A percentile compares a stretch with the other conserved stretches of the same genome.
These are phyloP conservation scores for Apaloderma vittatum DNA, from an alignment of 2,113 vertebrate species.

Conservation along the genomic window DNA sequence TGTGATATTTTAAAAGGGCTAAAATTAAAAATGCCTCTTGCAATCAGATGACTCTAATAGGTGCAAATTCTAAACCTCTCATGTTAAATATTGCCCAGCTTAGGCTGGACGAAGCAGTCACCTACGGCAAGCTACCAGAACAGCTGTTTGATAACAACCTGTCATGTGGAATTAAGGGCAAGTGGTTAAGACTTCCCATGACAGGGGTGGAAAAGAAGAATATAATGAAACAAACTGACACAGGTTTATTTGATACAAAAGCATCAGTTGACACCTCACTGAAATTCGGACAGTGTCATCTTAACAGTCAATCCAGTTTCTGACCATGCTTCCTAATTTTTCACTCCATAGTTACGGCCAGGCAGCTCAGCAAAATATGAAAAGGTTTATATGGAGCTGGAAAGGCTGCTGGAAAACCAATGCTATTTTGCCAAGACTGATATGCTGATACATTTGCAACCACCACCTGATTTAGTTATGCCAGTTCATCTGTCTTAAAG, in stretches of 20 bases:
- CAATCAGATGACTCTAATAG: conserved; percentile 9
- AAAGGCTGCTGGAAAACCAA: conserved; percentile 1
- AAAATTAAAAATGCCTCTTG: conserved; percentile 20
- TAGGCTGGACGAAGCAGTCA: conserved; percentile 3
- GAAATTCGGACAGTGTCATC: background rate
- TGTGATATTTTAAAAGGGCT: conserved; percentile 20
- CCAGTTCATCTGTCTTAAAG: background rate
- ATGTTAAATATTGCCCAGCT: conserved; percentile 27
- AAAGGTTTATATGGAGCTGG: background rate
- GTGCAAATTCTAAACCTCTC: conserved; percentile 16
- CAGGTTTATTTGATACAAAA: background rate
- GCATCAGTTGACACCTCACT: background rate
- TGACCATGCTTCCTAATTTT: background rate
- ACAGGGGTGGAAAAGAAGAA: background rate
- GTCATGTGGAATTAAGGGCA: background rate
- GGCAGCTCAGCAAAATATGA: background rate
- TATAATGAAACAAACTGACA: background rate
- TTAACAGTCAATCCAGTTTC: background rate
- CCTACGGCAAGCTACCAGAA: background rate
- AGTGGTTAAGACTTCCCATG: background rate
- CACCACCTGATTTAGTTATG: background rate
- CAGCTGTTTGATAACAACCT: background rate
- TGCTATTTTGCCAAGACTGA: background rate
- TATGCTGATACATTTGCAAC: background rate
- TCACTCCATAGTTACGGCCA: background rate